phyloP scores from a whole-genome alignment of 2,888 invertebrate genomes.

The Hyalella azteca region DNA sequence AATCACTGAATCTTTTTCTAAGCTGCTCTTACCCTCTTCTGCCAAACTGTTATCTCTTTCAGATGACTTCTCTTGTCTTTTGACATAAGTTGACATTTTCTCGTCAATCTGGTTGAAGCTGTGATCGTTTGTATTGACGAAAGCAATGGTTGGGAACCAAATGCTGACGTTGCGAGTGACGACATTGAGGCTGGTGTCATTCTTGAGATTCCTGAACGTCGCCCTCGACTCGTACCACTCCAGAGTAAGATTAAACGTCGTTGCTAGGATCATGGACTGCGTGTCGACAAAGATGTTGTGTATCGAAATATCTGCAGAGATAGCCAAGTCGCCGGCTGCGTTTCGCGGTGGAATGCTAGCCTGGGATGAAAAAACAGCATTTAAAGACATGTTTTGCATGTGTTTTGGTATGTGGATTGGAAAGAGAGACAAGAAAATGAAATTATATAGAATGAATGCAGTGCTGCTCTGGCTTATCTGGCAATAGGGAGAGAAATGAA shows the following conservation, averaged over 20 bases:
- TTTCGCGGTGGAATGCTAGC: neutral
- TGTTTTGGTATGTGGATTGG: too few species aligned
- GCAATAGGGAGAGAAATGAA: too few species aligned
- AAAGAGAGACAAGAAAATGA: too few species aligned
- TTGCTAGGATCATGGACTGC: slow-evolving; percentile 43
- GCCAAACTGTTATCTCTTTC: neutral
- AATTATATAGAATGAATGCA: too few species aligned
- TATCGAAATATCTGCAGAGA: slow-evolving; percentile 28
- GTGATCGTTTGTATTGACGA: slow-evolving; percentile 40
- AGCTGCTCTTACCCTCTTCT: slow-evolving; percentile 4
- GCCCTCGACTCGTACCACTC: slow-evolving; percentile 45
- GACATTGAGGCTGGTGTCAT: slow-evolving; percentile 43
- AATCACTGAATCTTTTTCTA: too few species aligned
- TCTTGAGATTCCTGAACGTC: slow-evolving; percentile 48
- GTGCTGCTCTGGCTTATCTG: too few species aligned
- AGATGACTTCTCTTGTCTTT: neutral
- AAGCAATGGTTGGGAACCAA: slow-evolving; percentile 43
- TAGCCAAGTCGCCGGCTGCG: neutral
- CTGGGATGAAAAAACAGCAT: too few species aligned
- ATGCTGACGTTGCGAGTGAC: slow-evolving; percentile 31
- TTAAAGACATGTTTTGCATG: too few species aligned
- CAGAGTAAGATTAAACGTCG: slow-evolving; percentile 44
- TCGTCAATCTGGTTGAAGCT: neutral
- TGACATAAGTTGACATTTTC: neutral
- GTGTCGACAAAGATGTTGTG: slow-evolving; percentile 42